Conservation (phyloP, 2,797 vertebrate genomes). For the Falco novaeseelandiae region DNA sequence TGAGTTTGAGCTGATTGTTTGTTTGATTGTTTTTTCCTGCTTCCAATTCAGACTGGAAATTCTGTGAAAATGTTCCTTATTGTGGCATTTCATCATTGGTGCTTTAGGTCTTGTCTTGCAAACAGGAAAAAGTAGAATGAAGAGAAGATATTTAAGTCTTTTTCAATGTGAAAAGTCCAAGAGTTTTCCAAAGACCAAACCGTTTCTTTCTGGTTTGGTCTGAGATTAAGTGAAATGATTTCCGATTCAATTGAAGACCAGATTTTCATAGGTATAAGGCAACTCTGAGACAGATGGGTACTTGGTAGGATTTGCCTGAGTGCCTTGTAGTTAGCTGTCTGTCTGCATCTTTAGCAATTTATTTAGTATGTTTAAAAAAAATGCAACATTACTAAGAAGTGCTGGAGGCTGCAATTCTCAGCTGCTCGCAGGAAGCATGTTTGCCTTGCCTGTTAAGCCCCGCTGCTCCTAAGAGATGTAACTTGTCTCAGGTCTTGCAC, state of each 20-base stretch:
- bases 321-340: not conserved
- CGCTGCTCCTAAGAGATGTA: not conserved
- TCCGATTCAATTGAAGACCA: not conserved
- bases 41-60: not conserved
- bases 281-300: not conserved
- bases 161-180: not conserved
- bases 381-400: not conserved
- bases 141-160: not conserved
- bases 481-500: not conserved
- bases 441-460: rapidly evolving
- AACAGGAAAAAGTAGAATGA: not conserved
- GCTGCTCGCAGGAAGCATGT: not conserved
- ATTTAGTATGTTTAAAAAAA: not conserved
- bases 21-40: not conserved
- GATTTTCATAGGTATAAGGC: not conserved
- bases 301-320: not conserved
- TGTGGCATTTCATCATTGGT: not conserved
- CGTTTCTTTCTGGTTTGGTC: not conserved
- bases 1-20: not conserved
- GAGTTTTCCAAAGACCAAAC: not conserved
- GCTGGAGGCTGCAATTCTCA: not conserved
- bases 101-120: not conserved
- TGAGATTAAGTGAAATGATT: not conserved
- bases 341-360: not conserved
- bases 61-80: not conserved